Evolutionary conservation across 1,140 invertebrate genomes (phyloP), one percentile per base, ranked within the genome.

Genomic region (Acromyrmex echinatior): DNA sequence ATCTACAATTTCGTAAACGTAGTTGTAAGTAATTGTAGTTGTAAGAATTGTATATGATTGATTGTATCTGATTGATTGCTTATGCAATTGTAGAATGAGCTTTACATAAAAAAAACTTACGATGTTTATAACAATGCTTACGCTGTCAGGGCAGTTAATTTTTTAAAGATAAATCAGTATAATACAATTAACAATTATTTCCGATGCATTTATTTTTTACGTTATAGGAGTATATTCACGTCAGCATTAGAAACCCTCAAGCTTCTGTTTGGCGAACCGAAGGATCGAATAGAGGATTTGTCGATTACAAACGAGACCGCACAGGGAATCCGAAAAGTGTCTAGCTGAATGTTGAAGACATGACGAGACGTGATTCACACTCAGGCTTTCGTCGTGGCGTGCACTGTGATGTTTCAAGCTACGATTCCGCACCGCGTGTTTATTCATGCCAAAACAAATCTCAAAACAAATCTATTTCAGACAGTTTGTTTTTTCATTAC

Each of bases 161-260:
- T 51, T 16, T 16, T 51, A 14, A 51, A 51, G 49, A 51, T 51
- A 51, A 51, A 51, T 51, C 10, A 51, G 49, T 51, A 51, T 16
- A 16, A 53, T 78, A 45, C 45, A 63, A 10, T 53, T 66, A 3
- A 66, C 2, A 4, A 63, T 56, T 7, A n/a, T 66, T 79, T 21
- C 6, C n/a, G 18, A 79, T 18, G 12, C 18, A 2, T 63, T 18
- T 51, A 16, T 63, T 25, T 73, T 31, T 56, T 80, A 18, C 31
- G 5, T 80, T 71, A 18, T 45, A 81, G 79, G 53, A 81, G 49
- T 31, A 81, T 81, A n/a, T 81, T 81, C 53, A 71, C 79, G 21
- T 60, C 65, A 10, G 51, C 79, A 16, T 45, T 81, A 45, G 79
- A 81, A n/a, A 71, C 35, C 5, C 51, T 81, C 21, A 71, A 51